Base-by-base conservation (phyloP, 2,113 vertebrate species). In the Prochilodus magdalenae region DNA sequence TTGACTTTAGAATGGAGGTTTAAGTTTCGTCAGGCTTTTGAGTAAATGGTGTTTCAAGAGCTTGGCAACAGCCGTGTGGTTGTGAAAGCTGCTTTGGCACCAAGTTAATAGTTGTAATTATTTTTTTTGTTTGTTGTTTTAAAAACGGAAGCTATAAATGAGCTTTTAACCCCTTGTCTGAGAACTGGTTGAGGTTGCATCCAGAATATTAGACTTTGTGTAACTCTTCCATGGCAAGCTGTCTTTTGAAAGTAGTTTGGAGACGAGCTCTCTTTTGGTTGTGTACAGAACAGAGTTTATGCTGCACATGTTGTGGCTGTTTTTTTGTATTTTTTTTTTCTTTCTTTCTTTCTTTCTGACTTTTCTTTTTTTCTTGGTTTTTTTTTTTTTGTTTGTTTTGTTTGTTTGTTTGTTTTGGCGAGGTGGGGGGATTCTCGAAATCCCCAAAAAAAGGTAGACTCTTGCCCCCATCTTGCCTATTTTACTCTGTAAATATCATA, bases 401-500 rank as follows among this genome's bases (percentile, higher is more conserved):
- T 29, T 4, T 44, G 5, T 44, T 1, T 84, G 85, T 70, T 59
- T 86, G 82, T 71, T 59, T 84, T 87, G 72, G 81, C 87, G 86
- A 81, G 89, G 87, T 89, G 87, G 73, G 40, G 83, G 84, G 81
- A 79, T 88, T 55, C 27, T 63, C 33, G 62, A 77, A 89, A 89
- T 93, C 90, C 92, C 91, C 80, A 74, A 86, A 74, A n/a, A 86
- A 92, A 88, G 87, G 86, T 87, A 87, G 90, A 87, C 87, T 88
- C 89, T 89, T 79, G 80, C 79, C 86, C 89, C 82, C 81, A 85
- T 80, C 86, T 70, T 53, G 80, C 40, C 66, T 89, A 62, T 86
- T 75, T 85, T 88, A 89, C 72, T 92, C 84, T 94, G 92, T 94
- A 95, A 92, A 94, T 94, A 93, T 86, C 87, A 79, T 91, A 87